Conservation (phyloP, 2,113 vertebrate genomes). For the Centropus unirufus region DNA sequence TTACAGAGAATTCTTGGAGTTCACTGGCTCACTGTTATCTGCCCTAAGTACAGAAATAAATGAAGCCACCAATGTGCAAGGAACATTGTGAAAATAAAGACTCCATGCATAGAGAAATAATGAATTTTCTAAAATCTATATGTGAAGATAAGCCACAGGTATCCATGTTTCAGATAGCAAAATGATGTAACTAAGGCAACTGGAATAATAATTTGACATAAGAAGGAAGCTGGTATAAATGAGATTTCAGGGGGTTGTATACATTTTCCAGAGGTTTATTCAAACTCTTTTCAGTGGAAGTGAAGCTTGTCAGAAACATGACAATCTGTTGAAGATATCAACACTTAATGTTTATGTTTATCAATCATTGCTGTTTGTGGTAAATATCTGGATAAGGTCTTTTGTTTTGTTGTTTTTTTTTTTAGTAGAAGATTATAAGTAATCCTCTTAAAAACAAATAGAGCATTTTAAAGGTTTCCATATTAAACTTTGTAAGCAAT, state of each 20-base stretch:
- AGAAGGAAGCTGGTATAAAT: constrained; percentile 15
- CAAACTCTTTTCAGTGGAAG: constrained; percentile 7
- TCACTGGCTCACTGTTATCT: neutral
- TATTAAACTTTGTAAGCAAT: neutral
- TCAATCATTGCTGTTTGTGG: neutral
- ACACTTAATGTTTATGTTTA: neutral
- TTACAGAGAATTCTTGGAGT: neutral
- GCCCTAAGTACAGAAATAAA: constrained; percentile 14
- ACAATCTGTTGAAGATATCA: constrained; percentile 2
- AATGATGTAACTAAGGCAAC: constrained; percentile 57
- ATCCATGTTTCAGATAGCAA: constrained; percentile 24
- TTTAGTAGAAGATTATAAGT: neutral
- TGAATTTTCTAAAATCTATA: constrained; percentile 25
- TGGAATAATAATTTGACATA: constrained; percentile 48
- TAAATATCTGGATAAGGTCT: neutral
- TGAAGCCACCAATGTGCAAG: neutral
- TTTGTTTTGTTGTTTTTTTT: neutral
- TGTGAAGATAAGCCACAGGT: constrained; percentile 39
- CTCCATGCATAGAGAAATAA: neutral
- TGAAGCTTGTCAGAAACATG: neutral
- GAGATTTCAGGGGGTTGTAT: constrained; percentile 13
- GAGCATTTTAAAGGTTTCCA: neutral
- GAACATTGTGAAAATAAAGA: constrained; percentile 17
- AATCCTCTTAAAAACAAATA: neutral
- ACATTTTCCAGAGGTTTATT: constrained; percentile 35